Conservation (phyloP, 30 jellyfish, hydroid and myxozoan species). For the Turritopsis rubra region DNA sequence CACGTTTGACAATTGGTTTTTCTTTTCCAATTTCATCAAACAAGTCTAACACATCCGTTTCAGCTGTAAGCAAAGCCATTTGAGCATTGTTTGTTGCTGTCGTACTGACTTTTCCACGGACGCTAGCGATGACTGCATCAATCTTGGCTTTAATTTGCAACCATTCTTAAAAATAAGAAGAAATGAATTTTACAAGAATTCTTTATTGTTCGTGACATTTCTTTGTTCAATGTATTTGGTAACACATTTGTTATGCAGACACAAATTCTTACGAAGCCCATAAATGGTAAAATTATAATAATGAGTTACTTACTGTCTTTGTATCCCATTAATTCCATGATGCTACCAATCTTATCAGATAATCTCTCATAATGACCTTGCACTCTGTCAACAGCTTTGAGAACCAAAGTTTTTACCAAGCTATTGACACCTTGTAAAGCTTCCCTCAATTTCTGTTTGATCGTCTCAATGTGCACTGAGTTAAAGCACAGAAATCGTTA, state of each 20-base stretch:
- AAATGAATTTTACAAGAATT: background rate
- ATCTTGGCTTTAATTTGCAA: background rate
- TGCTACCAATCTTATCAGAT: conserved; percentile 2
- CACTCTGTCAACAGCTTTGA: conserved; percentile 18
- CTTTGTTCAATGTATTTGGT: too few species aligned
- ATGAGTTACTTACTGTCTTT: conserved; percentile 17
- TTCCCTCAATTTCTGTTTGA: background rate
- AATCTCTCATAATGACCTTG: background rate
- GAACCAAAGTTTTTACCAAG: background rate
- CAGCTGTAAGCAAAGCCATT: conserved; percentile 6
- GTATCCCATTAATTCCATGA: background rate
- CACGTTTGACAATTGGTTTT: conserved; percentile 7
- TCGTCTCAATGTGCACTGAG: background rate
- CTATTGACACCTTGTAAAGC: background rate
- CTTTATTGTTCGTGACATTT: background rate
- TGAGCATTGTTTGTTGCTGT: conserved; percentile 8
- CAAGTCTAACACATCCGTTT: background rate
- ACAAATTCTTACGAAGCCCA: too few species aligned
- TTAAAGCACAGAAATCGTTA: too few species aligned
- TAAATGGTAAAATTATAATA: too few species aligned
- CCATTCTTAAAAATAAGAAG: background rate
- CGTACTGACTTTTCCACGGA: conserved; percentile 8
- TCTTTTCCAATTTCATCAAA: conserved; percentile 9
- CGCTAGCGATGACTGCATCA: background rate
- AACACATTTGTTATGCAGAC: too few species aligned